Conservation (phyloP, 2,797 vertebrate genomes). For the Syngnathus rostellatus region DNA sequence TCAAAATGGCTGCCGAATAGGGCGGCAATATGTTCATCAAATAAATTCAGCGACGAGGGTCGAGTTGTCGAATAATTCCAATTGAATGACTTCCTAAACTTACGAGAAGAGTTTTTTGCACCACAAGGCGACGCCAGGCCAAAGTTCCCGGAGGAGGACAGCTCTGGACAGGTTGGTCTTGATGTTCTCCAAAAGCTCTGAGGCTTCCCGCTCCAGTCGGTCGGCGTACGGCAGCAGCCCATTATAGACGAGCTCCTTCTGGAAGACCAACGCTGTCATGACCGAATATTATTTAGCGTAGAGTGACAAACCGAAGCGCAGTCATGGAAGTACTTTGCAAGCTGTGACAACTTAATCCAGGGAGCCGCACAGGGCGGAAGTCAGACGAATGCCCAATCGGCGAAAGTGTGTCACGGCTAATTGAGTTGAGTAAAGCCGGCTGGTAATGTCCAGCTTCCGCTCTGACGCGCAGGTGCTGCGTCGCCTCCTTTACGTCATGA, state of each 20-base stretch:
- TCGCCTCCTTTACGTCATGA: constrained; percentile 17
- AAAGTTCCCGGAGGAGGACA: constrained; percentile 85
- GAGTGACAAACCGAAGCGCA: constrained; percentile 9
- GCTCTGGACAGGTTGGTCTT: constrained; percentile 84
- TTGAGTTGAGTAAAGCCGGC: constrained; percentile 47
- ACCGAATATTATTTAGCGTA: neutral
- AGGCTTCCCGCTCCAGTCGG: constrained; percentile 80
- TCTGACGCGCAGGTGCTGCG: constrained; percentile 14
- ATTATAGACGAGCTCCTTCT: constrained; percentile 91
- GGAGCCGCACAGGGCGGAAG: constrained; percentile 15
- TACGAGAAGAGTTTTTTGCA: constrained; percentile 88
- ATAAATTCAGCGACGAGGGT: too few relatives aligned
- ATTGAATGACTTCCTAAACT: constrained; percentile 50
- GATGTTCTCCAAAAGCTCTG: constrained; percentile 77
- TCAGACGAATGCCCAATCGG: constrained; percentile 17
- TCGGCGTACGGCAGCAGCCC: constrained; percentile 82
- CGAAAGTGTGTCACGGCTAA: constrained; percentile 58
- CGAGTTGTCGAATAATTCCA: too few relatives aligned
- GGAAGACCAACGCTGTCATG: constrained; percentile 65
- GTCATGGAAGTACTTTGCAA: constrained; percentile 16
- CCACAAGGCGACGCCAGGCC: constrained; percentile 92
- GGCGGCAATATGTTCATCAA: too few relatives aligned
- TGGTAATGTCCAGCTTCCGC: neutral
- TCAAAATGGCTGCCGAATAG: too few relatives aligned
- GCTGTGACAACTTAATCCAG: constrained; percentile 28